Evolutionary conservation across 1,140 invertebrate species (phyloP).

Genomic region (Mylabris phalerata): DNA sequence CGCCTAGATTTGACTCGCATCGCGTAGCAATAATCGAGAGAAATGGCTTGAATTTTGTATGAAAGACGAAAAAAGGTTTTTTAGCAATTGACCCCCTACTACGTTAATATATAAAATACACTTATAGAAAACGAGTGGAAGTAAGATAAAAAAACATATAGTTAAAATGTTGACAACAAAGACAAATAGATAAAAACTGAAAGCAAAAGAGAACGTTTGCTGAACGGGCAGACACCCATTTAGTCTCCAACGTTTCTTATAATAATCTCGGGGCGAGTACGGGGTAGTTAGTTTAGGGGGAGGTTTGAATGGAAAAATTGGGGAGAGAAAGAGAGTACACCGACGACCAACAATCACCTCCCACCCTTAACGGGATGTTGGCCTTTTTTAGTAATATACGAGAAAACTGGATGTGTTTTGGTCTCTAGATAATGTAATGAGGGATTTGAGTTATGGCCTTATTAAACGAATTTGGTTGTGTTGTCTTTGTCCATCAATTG

Average conservation of each 20-base stretch:
- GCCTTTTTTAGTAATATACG: conserved; percentile 34
- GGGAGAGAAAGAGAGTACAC: background rate
- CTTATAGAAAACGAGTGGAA: conserved; percentile 5
- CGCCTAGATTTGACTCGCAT: conserved; percentile 14
- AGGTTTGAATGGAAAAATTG: background rate
- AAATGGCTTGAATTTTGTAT: conserved; percentile 45
- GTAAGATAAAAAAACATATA: conserved; percentile 2
- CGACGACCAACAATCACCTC: background rate
- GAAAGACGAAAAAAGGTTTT: conserved; percentile 39
- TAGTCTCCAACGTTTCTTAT: conserved; percentile 36
- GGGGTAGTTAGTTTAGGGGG: conserved; percentile 32
- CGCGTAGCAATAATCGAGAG: conserved; percentile 40
- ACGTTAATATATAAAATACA: conserved; percentile 31
- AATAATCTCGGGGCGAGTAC: conserved; percentile 36
- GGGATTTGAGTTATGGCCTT: conserved; percentile 38
- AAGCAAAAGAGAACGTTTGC: conserved; percentile 1
- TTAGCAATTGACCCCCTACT: conserved; percentile 35
- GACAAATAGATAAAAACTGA: conserved; percentile 6
- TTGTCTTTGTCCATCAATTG: conserved; percentile 12
- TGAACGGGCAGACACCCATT: conserved; percentile 32
- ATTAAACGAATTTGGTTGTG: conserved; percentile 31
- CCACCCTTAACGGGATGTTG: conserved; percentile 7
- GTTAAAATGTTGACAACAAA: conserved; percentile 1
- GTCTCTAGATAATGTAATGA: conserved; percentile 37
- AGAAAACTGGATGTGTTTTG: conserved; percentile 30